A percentile compares a stretch with the other conserved stretches of the same genome.
Conservation (phyloP, 2,888 invertebrate genomes). For the Folsomia candida region DNA sequence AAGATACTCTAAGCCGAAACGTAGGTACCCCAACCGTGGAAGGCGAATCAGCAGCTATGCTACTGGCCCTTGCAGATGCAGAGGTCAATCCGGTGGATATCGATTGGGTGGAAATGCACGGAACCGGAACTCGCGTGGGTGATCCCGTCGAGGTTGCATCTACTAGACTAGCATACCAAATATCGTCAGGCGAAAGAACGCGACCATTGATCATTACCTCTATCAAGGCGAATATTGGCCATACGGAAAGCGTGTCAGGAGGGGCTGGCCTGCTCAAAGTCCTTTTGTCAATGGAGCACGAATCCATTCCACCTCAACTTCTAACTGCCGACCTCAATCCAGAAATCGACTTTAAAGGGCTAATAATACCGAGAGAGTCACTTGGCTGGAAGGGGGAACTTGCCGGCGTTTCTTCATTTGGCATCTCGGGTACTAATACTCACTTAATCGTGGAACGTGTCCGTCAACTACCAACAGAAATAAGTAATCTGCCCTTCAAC, state of each 20-base stretch:
- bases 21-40: background rate
- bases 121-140: conserved; percentile 84
- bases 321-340: background rate
- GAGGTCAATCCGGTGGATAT: conserved; percentile 79
- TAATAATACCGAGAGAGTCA: no score
- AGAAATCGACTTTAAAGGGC: no score
- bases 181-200: background rate
- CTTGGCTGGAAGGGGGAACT: no score
- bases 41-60: background rate
- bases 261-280: background rate
- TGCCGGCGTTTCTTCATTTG: no score
- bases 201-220: background rate
- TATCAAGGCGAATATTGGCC: background rate
- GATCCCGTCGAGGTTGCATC: background rate
- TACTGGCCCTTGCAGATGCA: conserved; percentile 59
- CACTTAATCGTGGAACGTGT: no score
- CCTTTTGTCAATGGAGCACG: background rate
- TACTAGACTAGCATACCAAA: background rate
- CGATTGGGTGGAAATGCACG: conserved; percentile 93
- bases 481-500: no score
- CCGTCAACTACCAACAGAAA: no score
- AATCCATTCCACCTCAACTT: background rate
- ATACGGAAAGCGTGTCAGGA: background rate
- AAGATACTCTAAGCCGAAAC: background rate
- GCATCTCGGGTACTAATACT: no score